A percentile compares a stretch with the other conserved stretches of the same genome.
phyloP scores from a whole-genome alignment of 2,888 invertebrate species.

The Parelbella ahira region DNA sequence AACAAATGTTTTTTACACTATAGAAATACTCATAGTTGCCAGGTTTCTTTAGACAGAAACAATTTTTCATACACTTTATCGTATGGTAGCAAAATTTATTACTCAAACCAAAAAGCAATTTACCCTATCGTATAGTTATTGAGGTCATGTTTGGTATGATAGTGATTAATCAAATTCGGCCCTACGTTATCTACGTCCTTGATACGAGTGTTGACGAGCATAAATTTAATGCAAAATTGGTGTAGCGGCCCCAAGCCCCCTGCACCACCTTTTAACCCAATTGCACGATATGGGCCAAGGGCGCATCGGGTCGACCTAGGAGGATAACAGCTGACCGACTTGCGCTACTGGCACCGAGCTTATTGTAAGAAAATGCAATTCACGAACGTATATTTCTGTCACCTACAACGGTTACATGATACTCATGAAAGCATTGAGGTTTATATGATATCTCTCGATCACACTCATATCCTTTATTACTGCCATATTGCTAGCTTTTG shows the following conservation, averaged over 20 bases:
- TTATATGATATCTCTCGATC: no score
- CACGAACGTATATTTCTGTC: no score
- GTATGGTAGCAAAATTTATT: no score
- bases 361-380: neutral
- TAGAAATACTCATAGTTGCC: no score
- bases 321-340: conserved; percentile 25
- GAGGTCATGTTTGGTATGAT: conserved; percentile 26
- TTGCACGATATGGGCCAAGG: conserved; percentile 32
- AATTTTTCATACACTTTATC: no score
- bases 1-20: no score
- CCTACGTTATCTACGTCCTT: conserved; percentile 29
- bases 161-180: conserved; percentile 24
- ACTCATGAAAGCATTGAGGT: no score
- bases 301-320: conserved; percentile 40
- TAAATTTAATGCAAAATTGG: conserved; percentile 30
- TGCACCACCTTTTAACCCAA: conserved; percentile 37
- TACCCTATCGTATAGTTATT: conserved; percentile 9
- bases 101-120: conserved; percentile 2
- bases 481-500: no score
- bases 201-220: conserved; percentile 30
- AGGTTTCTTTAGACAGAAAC: no score
- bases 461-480: no score
- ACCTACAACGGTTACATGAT: no score
- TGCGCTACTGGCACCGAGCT: neutral
- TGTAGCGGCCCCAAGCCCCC: conserved; percentile 16